Evolutionary conservation across 2,113 vertebrate genomes (phyloP).

Genomic region (Cinclus mexicanus): DNA sequence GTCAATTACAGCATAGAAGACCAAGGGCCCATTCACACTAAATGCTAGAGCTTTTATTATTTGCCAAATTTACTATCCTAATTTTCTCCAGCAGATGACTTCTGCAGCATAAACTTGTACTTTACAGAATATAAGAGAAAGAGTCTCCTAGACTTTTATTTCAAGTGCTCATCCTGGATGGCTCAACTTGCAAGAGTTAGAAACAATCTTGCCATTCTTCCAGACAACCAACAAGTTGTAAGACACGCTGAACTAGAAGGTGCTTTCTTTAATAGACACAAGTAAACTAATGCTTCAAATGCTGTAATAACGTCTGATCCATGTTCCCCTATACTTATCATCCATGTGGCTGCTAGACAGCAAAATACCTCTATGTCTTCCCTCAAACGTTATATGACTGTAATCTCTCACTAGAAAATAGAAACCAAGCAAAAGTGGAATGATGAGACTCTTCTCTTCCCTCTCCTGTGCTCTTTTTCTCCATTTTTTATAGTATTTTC

Average conservation of each 20-base stretch:
- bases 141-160: not conserved
- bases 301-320: not conserved
- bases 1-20: not conserved
- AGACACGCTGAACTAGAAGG: accelerated
- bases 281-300: not conserved
- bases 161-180: not conserved
- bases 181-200: not conserved
- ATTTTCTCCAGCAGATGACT: not conserved
- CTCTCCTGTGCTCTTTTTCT: not conserved
- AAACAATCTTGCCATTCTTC: not conserved
- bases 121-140: not conserved
- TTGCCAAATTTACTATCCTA: not conserved
- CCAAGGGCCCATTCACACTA: not conserved
- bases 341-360: not conserved
- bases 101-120: not conserved
- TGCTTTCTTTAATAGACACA: not conserved
- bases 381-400: not conserved
- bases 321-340: not conserved
- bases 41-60: not conserved
- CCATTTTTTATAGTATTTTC: not conserved
- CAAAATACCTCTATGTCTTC: not conserved
- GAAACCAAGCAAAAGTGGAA: not conserved
- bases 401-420: not conserved
- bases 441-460: not conserved
- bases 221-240: not conserved